A percentile compares a stretch with the other conserved stretches of the same genome.
Evolutionary conservation across 1,140 invertebrate genomes (phyloP).

Genomic region (Bombus impatiens): DNA sequence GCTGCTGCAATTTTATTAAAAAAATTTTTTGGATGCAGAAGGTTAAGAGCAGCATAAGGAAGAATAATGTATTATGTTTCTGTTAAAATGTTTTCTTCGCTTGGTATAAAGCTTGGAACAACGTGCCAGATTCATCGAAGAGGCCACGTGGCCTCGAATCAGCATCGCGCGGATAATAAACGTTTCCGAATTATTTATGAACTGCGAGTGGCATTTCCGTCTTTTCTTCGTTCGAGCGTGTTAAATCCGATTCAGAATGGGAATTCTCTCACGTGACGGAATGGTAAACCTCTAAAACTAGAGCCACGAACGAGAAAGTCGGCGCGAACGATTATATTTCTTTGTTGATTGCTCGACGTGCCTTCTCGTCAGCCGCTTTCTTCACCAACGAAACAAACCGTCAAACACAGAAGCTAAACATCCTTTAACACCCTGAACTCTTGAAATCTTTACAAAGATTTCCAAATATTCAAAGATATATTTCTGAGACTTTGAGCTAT

Average conservation of each 20-base stretch:
- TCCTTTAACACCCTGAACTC: not conserved
- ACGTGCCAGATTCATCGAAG: not conserved
- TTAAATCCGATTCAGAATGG: constrained; percentile 16
- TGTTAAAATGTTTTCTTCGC: not conserved
- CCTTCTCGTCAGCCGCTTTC: constrained; percentile 14
- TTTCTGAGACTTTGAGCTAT: not conserved
- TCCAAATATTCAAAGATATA: not conserved
- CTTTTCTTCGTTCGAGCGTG: constrained; percentile 31
- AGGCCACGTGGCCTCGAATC: constrained; percentile 28
- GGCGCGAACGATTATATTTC: not conserved
- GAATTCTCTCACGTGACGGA: constrained; percentile 46
- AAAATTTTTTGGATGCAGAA: not conserved
- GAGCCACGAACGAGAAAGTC: constrained; percentile 38
- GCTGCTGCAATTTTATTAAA: not conserved
- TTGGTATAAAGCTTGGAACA: too few species aligned
- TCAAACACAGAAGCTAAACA: not conserved
- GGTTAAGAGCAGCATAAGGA: not conserved
- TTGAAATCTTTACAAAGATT: too few species aligned
- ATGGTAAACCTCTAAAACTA: constrained; percentile 45
- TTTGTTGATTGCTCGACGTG: constrained; percentile 15
- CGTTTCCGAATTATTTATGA: constrained; percentile 63
- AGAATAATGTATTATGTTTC: not conserved
- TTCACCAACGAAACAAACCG: not conserved
- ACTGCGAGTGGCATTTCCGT: constrained; percentile 57
- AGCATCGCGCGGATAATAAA: constrained; percentile 57